Conservation (phyloP, 2,888 invertebrate genomes). For the Petrolisthes cinctipes region DNA sequence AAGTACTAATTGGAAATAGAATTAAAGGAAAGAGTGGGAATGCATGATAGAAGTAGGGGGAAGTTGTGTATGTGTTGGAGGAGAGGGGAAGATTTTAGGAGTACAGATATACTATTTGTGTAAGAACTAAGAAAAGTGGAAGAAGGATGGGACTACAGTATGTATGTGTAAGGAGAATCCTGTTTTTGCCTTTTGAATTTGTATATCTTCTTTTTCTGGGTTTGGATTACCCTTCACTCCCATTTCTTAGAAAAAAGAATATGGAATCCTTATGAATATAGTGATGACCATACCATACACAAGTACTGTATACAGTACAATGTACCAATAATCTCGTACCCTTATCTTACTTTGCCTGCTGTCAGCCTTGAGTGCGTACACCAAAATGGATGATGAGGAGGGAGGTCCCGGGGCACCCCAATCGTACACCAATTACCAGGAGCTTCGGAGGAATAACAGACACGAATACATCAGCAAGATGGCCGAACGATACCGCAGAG, state of each 20-base stretch:
- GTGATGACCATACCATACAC: too few relatives aligned
- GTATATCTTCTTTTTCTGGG: too few relatives aligned
- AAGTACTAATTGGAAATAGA: not conserved
- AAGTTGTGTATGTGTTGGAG: not conserved
- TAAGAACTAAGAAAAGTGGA: not conserved
- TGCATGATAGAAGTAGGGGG: not conserved
- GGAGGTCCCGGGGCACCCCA: slow-evolving; percentile 63
- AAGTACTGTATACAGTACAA: too few relatives aligned
- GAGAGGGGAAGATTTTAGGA: not conserved
- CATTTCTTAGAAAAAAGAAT: not conserved
- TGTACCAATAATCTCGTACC: not conserved
- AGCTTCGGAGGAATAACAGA: slow-evolving; percentile 79
- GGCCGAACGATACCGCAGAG: slow-evolving; percentile 42
- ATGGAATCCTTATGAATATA: too few relatives aligned
- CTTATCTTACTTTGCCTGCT: not conserved
- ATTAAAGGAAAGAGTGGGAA: not conserved
- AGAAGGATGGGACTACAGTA: not conserved
- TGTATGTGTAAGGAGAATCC: too few relatives aligned
- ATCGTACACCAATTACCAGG: slow-evolving; percentile 77
- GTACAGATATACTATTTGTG: not conserved
- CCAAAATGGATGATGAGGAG: not conserved
- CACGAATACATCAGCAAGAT: slow-evolving; percentile 67
- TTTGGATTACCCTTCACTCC: not conserved
- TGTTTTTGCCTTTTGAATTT: too few relatives aligned
- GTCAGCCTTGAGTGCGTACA: slow-evolving; percentile 55